phyloP scores from a whole-genome alignment of 2,888 invertebrate species.

The Dyspetes luteomarginatus region DNA sequence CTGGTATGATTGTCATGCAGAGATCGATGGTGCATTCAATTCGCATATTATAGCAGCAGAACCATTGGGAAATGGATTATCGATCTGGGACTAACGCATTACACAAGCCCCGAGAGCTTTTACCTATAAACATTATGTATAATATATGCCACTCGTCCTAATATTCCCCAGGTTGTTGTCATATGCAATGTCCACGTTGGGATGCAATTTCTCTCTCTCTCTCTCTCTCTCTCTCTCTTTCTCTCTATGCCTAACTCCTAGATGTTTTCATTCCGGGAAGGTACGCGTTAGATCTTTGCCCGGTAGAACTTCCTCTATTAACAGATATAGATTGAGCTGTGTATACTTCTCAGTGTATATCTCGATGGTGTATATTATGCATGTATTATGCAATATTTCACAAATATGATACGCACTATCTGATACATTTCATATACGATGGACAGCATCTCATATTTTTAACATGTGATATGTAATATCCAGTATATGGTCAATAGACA shows the following conservation, averaged over 20 bases:
- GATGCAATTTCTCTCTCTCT: neutral
- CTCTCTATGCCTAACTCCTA: slow-evolving; percentile 12
- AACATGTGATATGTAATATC: too few species aligned
- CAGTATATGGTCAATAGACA: too few species aligned
- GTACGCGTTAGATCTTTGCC: neutral
- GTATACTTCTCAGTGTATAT: too few species aligned
- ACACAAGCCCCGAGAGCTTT: slow-evolving; percentile 28
- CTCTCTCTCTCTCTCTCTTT: neutral
- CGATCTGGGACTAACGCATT: slow-evolving; percentile 72
- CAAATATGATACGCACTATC: too few species aligned
- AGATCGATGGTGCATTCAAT: slow-evolving; percentile 54
- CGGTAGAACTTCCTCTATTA: too few species aligned
- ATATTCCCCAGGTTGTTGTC: slow-evolving; percentile 44
- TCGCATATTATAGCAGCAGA: slow-evolving; percentile 64
- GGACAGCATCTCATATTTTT: too few species aligned
- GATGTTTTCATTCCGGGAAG: neutral
- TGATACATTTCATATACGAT: too few species aligned
- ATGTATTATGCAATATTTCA: too few species aligned
- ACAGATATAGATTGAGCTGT: too few species aligned
- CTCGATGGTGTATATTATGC: too few species aligned
- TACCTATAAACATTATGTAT: neutral
- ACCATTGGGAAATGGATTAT: slow-evolving; percentile 81
- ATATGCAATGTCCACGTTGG: slow-evolving; percentile 46
- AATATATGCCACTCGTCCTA: neutral
- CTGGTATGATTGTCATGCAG: slow-evolving; percentile 65